A percentile compares a stretch with the other conserved stretches of the same genome.
These are phyloP conservation scores for Eupithecia insigniata DNA, from an alignment of 2,888 invertebrate genomes.

Conservation along the genomic window DNA sequence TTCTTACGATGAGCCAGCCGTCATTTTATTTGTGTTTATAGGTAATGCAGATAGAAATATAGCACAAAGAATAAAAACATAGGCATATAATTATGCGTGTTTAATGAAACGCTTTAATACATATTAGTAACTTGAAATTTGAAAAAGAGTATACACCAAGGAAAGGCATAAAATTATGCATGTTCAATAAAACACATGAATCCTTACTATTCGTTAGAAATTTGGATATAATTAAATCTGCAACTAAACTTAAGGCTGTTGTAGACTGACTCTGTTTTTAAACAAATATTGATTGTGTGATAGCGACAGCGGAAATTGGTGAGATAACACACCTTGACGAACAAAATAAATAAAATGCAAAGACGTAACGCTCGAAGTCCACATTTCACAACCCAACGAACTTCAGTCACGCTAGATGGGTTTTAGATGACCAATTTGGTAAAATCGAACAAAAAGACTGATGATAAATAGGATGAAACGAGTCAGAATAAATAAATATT, in stretches of 20 bases:
- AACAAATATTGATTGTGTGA: conserved; percentile 52
- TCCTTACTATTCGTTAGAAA: background rate
- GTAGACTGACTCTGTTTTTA: background rate
- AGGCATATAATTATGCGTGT: background rate
- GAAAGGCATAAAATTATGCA: background rate
- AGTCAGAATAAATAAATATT: background rate
- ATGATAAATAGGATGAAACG: background rate
- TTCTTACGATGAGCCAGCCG: conserved; percentile 20
- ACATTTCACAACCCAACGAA: conserved; percentile 54
- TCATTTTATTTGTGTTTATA: background rate
- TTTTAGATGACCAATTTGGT: conserved; percentile 30
- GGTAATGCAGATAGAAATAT: background rate
- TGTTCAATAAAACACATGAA: background rate
- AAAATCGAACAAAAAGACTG: background rate
- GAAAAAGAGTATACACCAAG: too few species aligned
- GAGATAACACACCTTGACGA: conserved; percentile 63
- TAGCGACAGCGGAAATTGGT: conserved; percentile 60
- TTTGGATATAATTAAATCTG: background rate
- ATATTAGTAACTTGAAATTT: too few species aligned
- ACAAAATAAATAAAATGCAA: conserved; percentile 24
- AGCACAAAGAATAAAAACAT: background rate
- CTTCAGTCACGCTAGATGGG: conserved; percentile 51
- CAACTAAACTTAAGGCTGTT: background rate
- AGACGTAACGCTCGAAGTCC: conserved; percentile 23
- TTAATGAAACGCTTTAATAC: too few species aligned